phyloP scores from a whole-genome alignment of 1,140 invertebrate species.

The Agrilus planipennis region DNA sequence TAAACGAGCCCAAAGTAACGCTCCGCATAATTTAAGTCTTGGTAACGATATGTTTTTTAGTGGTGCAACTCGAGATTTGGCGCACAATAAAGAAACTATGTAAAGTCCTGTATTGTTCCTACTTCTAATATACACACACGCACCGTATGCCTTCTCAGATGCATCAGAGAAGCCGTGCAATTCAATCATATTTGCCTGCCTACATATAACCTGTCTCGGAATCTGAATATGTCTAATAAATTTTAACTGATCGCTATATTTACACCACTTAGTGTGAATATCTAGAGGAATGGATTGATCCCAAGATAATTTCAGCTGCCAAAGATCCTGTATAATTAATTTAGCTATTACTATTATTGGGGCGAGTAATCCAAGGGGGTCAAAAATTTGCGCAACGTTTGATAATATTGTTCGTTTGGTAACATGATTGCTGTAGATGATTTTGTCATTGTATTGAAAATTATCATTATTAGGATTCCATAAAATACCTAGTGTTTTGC shows the following conservation, averaged over 20 bases:
- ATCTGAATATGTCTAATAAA: not conserved
- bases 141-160: slow-evolving; percentile 15
- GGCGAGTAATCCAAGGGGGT: slow-evolving; percentile 11
- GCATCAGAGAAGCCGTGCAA: slow-evolving; percentile 20
- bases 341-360: slow-evolving; percentile 5
- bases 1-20: slow-evolving; percentile 12
- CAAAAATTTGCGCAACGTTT: slow-evolving; percentile 1
- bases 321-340: slow-evolving; percentile 1
- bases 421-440: not conserved
- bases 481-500: slow-evolving; percentile 8
- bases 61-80: slow-evolving; percentile 33
- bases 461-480: no score
- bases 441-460: no score
- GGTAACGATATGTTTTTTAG: slow-evolving; percentile 22
- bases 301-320: not conserved
- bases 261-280: slow-evolving; percentile 10
- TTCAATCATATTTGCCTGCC: slow-evolving; percentile 2
- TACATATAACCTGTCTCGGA: not conserved
- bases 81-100: slow-evolving; percentile 15
- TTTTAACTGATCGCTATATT: not conserved
- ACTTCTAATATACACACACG: slow-evolving; percentile 17
- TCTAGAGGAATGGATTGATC: slow-evolving; percentile 2
- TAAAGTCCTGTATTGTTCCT: slow-evolving; percentile 11
- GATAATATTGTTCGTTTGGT: slow-evolving; percentile 1
- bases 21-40: slow-evolving; percentile 18